phyloP scores from a whole-genome alignment of 2,797 vertebrate genomes.

The Alosa sapidissima region DNA sequence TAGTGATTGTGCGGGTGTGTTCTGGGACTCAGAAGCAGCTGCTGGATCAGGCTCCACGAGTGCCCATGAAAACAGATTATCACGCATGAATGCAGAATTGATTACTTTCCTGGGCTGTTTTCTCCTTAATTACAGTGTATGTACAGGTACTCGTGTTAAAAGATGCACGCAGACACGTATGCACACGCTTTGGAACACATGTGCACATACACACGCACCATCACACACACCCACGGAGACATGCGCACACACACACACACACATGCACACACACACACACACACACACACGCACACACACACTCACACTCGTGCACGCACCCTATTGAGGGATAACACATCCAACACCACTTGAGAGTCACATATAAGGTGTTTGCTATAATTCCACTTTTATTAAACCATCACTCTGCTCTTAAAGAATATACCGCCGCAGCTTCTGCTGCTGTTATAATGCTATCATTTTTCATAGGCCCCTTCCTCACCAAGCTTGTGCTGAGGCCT shows the following conservation, averaged over 20 bases:
- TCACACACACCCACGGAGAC: background rate
- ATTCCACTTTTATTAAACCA: conserved; percentile 24
- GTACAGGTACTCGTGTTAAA: conserved; percentile 25
- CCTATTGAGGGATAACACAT: conserved; percentile 18
- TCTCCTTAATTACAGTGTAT: conserved; percentile 24
- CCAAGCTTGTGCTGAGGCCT: background rate
- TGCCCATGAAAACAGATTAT: conserved; percentile 26
- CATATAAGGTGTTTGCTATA: conserved; percentile 26
- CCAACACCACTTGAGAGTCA: conserved; percentile 20
- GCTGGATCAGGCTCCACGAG: background rate
- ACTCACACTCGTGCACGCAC: background rate
- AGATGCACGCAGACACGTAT: background rate
- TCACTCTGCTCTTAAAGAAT: conserved; percentile 27
- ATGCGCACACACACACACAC: background rate
- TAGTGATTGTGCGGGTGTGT: background rate
- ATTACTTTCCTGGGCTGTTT: conserved; percentile 26
- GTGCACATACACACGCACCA: background rate
- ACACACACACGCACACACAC: background rate
- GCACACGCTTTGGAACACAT: background rate
- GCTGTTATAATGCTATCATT: conserved; percentile 7
- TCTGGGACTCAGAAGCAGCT: conserved; percentile 17
- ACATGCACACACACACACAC: background rate
- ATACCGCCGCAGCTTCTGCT: conserved; percentile 12
- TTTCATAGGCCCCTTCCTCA: conserved; percentile 5
- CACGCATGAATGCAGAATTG: conserved; percentile 24